Evolutionary conservation across 2,797 vertebrate species (phyloP).

Genomic region (Cynopterus sphinx): DNA sequence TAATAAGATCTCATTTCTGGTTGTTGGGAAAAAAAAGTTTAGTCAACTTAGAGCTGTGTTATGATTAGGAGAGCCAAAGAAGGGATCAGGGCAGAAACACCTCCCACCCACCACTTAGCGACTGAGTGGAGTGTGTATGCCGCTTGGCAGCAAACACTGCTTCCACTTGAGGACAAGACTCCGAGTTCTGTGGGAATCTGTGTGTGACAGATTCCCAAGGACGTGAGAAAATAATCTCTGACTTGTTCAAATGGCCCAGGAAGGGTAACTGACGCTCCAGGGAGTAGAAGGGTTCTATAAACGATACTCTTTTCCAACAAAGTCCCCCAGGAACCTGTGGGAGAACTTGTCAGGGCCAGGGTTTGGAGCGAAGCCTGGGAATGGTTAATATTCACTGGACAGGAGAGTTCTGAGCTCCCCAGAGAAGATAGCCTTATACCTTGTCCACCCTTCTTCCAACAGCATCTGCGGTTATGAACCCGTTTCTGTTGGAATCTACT

Average conservation of each 20-base stretch:
- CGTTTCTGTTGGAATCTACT: not conserved
- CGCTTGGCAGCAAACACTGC: constrained; percentile 26
- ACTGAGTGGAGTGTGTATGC: not conserved
- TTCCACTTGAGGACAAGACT: not conserved
- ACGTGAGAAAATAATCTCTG: not conserved
- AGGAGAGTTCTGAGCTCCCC: not conserved
- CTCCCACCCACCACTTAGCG: constrained; percentile 71
- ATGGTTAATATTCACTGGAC: not conserved
- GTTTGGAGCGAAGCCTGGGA: not conserved
- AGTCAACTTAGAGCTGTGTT: constrained; percentile 59
- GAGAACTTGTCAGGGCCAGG: not conserved
- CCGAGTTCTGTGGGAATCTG: not conserved
- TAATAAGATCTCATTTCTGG: constrained; percentile 48
- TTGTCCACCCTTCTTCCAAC: not conserved
- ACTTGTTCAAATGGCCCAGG: not conserved
- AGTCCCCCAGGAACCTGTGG: not conserved
- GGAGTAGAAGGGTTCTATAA: not conserved
- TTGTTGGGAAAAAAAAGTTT: constrained; percentile 21
- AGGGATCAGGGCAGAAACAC: constrained; percentile 57
- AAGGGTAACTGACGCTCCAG: not conserved
- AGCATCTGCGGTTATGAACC: not conserved
- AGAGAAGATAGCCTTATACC: not conserved
- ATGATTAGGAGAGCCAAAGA: constrained; percentile 59
- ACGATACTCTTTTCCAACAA: not conserved
- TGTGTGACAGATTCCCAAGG: not conserved